These are phyloP conservation scores for Philhelius pedissequus DNA, from an alignment of 2,888 invertebrate species.

Conservation along the genomic window DNA sequence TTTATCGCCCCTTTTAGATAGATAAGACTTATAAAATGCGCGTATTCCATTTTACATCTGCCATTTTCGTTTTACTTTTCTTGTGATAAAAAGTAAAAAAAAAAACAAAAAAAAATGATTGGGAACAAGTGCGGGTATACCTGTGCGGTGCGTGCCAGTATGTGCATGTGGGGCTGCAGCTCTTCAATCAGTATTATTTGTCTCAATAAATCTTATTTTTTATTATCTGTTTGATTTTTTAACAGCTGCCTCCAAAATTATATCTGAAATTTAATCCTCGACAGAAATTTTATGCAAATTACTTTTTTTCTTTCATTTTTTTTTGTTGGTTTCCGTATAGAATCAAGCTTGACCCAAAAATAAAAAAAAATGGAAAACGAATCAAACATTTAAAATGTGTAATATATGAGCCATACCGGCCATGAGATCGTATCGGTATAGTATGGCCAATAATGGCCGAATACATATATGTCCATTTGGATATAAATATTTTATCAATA, in stretches of 20 bases:
- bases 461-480: slow-evolving; percentile 52
- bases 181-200: slow-evolving; percentile 62
- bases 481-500: slow-evolving; percentile 51
- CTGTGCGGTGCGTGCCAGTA: background rate
- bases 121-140: background rate
- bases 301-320: background rate
- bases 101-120: too few species aligned
- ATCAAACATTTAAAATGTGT: slow-evolving; percentile 45
- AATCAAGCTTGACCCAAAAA: background rate
- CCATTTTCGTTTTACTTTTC: background rate
- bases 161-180: background rate
- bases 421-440: slow-evolving; percentile 50
- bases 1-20: background rate
- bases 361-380: slow-evolving; percentile 16
- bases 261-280: slow-evolving; percentile 8
- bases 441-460: slow-evolving; percentile 32
- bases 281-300: slow-evolving; percentile 43
- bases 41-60: background rate
- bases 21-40: background rate
- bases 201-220: slow-evolving; percentile 64
- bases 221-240: slow-evolving; percentile 43
- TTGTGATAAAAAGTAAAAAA: background rate
- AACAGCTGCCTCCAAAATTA: slow-evolving; percentile 12
- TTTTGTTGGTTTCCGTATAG: background rate
- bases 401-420: slow-evolving; percentile 51